These are phyloP conservation scores for Pyrrhia umbra DNA, from an alignment of 2,888 invertebrate species.

Conservation along the genomic window DNA sequence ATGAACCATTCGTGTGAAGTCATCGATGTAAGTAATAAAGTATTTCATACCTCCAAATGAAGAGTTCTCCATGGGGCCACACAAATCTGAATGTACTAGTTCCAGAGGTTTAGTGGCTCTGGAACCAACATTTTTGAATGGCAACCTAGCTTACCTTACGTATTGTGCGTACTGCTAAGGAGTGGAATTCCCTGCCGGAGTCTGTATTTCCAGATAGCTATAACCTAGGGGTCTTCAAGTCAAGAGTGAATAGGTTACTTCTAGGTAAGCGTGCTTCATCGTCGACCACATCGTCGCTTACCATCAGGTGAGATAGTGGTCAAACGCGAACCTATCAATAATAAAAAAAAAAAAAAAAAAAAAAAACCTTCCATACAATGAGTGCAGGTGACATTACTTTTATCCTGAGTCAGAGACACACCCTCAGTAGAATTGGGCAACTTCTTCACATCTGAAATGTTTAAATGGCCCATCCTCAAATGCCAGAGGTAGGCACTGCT, in stretches of 20 bases:
- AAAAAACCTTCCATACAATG: too few relatives aligned
- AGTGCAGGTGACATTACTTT: background rate
- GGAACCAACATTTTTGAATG: constrained; percentile 8
- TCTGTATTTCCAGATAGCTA: too few relatives aligned
- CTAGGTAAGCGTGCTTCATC: too few relatives aligned
- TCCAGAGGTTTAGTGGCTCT: constrained; percentile 7
- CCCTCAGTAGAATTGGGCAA: background rate
- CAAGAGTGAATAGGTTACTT: too few relatives aligned
- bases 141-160: constrained; percentile 15
- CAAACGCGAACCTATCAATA: too few relatives aligned
- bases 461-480: background rate
- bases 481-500: background rate
- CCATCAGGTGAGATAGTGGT: too few relatives aligned
- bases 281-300: too few relatives aligned
- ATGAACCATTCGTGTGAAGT: too few relatives aligned
- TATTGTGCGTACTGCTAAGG: too few relatives aligned
- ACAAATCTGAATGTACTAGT: constrained; percentile 12
- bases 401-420: constrained; percentile 7
- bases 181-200: too few relatives aligned
- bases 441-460: background rate
- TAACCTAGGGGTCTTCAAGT: too few relatives aligned
- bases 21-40: background rate
- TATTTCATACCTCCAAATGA: constrained; percentile 11
- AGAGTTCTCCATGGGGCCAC: constrained; percentile 9
- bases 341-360: too few relatives aligned